These are phyloP conservation scores for Nymphalis polychloros DNA, from an alignment of 2,888 invertebrate species.

Conservation along the genomic window DNA sequence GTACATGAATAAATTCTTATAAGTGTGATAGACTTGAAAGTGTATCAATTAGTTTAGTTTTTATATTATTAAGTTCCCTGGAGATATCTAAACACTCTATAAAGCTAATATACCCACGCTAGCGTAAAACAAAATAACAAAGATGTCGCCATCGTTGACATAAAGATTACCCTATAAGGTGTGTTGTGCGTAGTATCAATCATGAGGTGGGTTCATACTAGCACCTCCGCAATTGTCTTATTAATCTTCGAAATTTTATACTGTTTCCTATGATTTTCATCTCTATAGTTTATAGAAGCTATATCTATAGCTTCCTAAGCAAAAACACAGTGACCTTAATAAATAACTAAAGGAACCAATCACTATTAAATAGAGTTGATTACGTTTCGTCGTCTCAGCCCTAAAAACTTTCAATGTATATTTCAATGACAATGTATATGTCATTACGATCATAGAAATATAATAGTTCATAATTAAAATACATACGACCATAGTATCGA, in stretches of 20 bases:
- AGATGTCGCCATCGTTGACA: constrained; percentile 10
- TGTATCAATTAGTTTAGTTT: too few relatives aligned
- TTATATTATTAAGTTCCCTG: too few relatives aligned
- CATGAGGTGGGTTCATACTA: constrained; percentile 5
- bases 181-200: constrained; percentile 7
- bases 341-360: constrained; percentile 1
- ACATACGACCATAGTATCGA: constrained; percentile 1
- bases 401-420: neutral
- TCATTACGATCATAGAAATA: constrained; percentile 7
- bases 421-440: too few relatives aligned
- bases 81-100: neutral
- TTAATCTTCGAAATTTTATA: neutral
- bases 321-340: constrained; percentile 10
- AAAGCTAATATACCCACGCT: neutral
- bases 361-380: neutral
- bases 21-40: too few relatives aligned
- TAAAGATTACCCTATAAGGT: constrained; percentile 15
- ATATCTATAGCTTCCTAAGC: neutral
- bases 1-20: too few relatives aligned
- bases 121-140: neutral
- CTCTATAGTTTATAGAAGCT: neutral
- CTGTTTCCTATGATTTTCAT: too few relatives aligned
- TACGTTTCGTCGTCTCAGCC: neutral
- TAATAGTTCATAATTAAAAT: constrained; percentile 13
- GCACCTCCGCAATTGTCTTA: constrained; percentile 5